Evolutionary conservation across 2,797 vertebrate genomes (phyloP).

Genomic region (Phalloptychus januarius): DNA sequence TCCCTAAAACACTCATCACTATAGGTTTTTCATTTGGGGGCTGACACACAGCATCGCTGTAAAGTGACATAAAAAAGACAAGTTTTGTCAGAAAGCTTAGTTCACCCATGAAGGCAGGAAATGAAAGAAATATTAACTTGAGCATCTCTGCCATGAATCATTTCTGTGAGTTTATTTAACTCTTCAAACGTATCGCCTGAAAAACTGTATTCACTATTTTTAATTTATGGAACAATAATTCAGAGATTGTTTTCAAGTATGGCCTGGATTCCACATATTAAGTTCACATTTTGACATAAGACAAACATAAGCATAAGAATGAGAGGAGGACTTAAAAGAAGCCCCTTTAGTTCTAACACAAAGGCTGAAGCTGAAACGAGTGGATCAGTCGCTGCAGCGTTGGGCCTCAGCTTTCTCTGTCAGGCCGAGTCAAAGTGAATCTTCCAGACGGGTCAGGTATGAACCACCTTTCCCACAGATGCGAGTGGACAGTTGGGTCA

Average conservation of each 20-base stretch:
- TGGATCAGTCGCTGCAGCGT: background rate
- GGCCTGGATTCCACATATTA: background rate
- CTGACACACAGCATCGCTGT: background rate
- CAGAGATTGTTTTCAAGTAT: background rate
- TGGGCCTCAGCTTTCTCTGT: conserved; percentile 66
- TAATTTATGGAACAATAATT: background rate
- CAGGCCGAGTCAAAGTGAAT: conserved; percentile 85
- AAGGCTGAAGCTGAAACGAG: background rate
- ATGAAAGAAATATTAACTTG: no score
- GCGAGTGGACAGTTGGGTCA: conserved; percentile 86
- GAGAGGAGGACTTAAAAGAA: background rate
- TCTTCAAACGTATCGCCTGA: background rate
- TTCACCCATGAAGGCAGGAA: no score
- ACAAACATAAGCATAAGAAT: background rate
- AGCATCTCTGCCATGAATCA: no score
- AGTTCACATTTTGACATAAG: background rate
- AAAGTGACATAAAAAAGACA: no score
- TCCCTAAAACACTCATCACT: background rate
- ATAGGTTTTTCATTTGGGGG: background rate
- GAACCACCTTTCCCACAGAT: conserved; percentile 96
- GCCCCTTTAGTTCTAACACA: background rate
- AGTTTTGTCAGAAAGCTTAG: no score
- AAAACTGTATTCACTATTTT: background rate
- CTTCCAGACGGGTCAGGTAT: conserved; percentile 90
- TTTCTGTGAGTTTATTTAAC: background rate